Evolutionary conservation across 2,888 invertebrate species (phyloP), one percentile per base, ranked within the genome.

Genomic region (Scotopteryx bipunctaria): DNA sequence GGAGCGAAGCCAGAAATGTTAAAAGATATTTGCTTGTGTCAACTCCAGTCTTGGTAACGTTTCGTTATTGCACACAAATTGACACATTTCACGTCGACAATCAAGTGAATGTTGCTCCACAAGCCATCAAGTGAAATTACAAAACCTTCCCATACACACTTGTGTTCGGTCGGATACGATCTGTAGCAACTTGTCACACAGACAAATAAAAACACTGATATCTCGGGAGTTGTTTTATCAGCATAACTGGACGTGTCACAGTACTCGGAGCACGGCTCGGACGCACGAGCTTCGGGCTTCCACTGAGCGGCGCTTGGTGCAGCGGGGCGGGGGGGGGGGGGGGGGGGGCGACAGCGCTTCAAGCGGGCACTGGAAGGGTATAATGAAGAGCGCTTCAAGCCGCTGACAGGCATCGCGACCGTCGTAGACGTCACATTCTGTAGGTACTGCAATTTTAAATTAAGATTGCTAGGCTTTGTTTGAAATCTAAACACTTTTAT

Each of bases 211-310:
- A 54, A 40, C 13, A 15, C 3, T 5, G 16, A 46, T 49, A 54
- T 41, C 35, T 37, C 31, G 15, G 25, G 16, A 48, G 13, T 11
- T 19, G 41, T 49, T 54, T 44, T 25, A 40, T 47, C 41, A 43
- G 37, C 50, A 42, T 53, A 50, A 47, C 41, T 47, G 50, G 25
- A 47, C 37, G 57, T 50, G 57, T 55, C 50, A 38, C 14, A 38
- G 46, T 25, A 23, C n/a, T n/a, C n/a, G n/a, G n/a, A n/a, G n/a
- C n/a, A n/a, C n/a, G n/a, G 25, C 31, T 16, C 23, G 32, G 17
- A 17, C n/a, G 19, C 23, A 21, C 41, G 27, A 53, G 43, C 51
- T 42, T 35, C 36, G 17, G 13, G 23, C 11, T 27, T 43, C 43
- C 47, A 55, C 47, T 32, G 48, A 47, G 23, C 40, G 31, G 37